phyloP scores from a whole-genome alignment of 2,888 invertebrate species.

The Eucriotettix oculatus region DNA sequence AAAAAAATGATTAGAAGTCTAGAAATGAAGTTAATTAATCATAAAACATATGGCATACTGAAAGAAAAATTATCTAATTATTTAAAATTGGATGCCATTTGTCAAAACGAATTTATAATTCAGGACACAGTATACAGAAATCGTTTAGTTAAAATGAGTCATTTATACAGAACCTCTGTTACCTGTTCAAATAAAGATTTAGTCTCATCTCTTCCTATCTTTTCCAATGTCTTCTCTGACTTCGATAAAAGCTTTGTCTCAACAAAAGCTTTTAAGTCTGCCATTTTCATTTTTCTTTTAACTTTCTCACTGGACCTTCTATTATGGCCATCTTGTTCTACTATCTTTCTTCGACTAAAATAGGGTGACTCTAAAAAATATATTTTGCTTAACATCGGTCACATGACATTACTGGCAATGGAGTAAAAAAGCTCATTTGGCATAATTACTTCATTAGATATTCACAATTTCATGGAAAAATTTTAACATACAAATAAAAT shows the following conservation, averaged over 20 bases:
- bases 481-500: neutral
- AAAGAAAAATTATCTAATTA: too few species aligned
- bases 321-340: conserved; percentile 30
- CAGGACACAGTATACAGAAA: too few species aligned
- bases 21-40: too few species aligned
- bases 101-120: too few species aligned
- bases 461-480: conserved; percentile 3
- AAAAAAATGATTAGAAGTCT: too few species aligned
- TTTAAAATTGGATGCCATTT: too few species aligned
- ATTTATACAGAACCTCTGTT: conserved; percentile 14
- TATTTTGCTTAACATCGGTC: neutral
- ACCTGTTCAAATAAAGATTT: conserved; percentile 40
- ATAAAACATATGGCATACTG: too few species aligned
- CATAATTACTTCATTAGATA: neutral
- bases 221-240: conserved; percentile 80
- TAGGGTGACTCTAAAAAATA: conserved; percentile 29
- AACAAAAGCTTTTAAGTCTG: conserved; percentile 78
- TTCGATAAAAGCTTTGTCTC: conserved; percentile 82
- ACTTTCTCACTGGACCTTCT: conserved; percentile 66
- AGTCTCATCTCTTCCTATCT: conserved; percentile 66
- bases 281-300: conserved; percentile 79
- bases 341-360: conserved; percentile 23
- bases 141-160: too few species aligned
- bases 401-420: neutral
- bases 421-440: neutral